These are phyloP conservation scores for Epizoanthus illoricatus DNA, from an alignment of 92 coral and sea anemone species.

Conservation along the genomic window DNA sequence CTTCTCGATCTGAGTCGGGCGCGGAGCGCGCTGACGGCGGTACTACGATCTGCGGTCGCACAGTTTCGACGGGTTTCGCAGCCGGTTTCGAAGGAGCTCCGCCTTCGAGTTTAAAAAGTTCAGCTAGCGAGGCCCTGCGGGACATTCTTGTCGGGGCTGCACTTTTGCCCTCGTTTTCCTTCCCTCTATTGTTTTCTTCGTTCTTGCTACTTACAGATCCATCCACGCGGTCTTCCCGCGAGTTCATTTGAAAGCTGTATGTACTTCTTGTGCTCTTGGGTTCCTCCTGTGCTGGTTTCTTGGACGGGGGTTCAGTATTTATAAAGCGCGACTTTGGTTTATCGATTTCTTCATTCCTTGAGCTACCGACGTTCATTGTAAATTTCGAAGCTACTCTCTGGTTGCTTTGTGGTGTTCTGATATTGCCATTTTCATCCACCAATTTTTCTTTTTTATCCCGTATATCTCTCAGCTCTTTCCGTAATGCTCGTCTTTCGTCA, in stretches of 20 bases:
- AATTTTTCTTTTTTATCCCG: slow-evolving; percentile 79
- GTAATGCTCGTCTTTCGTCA: slow-evolving; percentile 87
- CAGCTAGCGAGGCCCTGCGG: slow-evolving; percentile 84
- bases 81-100: slow-evolving; percentile 45
- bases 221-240: slow-evolving; percentile 62
- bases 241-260: slow-evolving; percentile 66
- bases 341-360: slow-evolving; percentile 41
- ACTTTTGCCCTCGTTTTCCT: slow-evolving; percentile 38
- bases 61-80: slow-evolving; percentile 61
- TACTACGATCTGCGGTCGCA: slow-evolving; percentile 39
- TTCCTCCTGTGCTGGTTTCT: slow-evolving; percentile 48
- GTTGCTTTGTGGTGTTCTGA: slow-evolving; percentile 41
- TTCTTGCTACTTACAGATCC: slow-evolving; percentile 46
- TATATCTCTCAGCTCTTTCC: slow-evolving; percentile 79
- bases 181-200: slow-evolving; percentile 40
- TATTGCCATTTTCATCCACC: slow-evolving; percentile 66
- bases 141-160: slow-evolving; percentile 71
- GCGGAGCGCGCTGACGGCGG: slow-evolving; percentile 27
- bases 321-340: slow-evolving; percentile 37
- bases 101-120: slow-evolving; percentile 80
- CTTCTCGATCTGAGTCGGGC: slow-evolving; percentile 35
- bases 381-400: slow-evolving; percentile 48
- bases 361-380: slow-evolving; percentile 52
- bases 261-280: slow-evolving; percentile 67
- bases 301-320: slow-evolving; percentile 40